A percentile compares a stretch with the other conserved stretches of the same genome.
Evolutionary conservation across 2,797 vertebrate genomes (phyloP).

Genomic region (Myioborus miniatus): DNA sequence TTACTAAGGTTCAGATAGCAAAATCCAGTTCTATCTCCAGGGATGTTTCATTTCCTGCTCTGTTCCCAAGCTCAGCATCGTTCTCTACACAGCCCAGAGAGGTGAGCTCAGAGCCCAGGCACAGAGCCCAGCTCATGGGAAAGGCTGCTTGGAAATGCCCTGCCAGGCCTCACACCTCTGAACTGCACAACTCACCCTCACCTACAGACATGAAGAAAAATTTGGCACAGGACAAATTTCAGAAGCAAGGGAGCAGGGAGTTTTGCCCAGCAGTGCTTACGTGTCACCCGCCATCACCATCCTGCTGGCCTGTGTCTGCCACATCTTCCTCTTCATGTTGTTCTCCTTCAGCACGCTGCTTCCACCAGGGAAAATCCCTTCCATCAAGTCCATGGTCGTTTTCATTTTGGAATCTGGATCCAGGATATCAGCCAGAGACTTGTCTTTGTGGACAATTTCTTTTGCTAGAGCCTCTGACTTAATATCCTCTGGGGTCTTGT

Average conservation of each 20-base stretch:
- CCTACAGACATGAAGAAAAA: not conserved
- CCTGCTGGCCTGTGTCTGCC: conserved; percentile 40
- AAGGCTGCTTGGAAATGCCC: not conserved
- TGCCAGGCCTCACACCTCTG: not conserved
- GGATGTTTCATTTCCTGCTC: not conserved
- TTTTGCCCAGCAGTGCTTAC: conserved; percentile 50
- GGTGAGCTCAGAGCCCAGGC: not conserved
- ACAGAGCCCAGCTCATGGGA: not conserved
- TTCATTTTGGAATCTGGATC: conserved; percentile 86
- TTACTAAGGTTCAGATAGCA: not conserved
- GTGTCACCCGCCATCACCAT: not conserved
- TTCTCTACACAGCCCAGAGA: not conserved
- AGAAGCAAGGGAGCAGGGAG: not conserved
- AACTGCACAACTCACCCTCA: not conserved
- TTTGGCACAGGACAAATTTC: not conserved
- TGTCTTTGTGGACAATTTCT: conserved; percentile 87
- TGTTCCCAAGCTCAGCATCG: not conserved
- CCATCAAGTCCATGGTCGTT: conserved; percentile 91
- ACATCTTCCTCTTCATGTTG: conserved; percentile 69
- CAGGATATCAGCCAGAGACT: conserved; percentile 86
- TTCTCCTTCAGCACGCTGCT: conserved; percentile 66
- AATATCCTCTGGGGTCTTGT: conserved; percentile 82
- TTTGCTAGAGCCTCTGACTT: conserved; percentile 84
- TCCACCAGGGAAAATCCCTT: conserved; percentile 85
- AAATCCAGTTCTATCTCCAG: not conserved